A percentile compares a stretch with the other conserved stretches of the same genome.
These are phyloP conservation scores for Panagrolaimus sp. DNA, from an alignment of 1,140 invertebrate genomes.

Conservation along the genomic window DNA sequence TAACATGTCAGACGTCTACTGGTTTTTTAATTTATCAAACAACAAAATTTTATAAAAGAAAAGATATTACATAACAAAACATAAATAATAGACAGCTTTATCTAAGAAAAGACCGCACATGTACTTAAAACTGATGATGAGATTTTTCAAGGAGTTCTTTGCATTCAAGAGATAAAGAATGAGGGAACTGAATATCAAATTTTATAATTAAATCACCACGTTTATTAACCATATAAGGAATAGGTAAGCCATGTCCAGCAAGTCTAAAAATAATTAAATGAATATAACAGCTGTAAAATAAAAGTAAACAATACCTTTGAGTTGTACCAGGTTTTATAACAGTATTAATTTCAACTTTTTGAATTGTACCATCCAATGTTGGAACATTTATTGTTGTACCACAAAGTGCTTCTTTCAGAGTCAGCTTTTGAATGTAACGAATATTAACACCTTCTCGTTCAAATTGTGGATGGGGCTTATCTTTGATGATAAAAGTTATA, in stretches of 20 bases:
- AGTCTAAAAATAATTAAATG: slow-evolving; percentile 61
- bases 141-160: slow-evolving; percentile 84
- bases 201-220: slow-evolving; percentile 88
- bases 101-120: too few relatives aligned
- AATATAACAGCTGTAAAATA: not conserved
- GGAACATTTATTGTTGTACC: slow-evolving; percentile 73
- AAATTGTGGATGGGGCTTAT: slow-evolving; percentile 90
- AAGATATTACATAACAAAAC: too few relatives aligned
- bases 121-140: slow-evolving; percentile 64
- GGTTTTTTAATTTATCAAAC: too few relatives aligned
- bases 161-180: slow-evolving; percentile 71
- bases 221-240: slow-evolving; percentile 81
- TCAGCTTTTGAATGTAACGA: slow-evolving; percentile 73
- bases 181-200: slow-evolving; percentile 95
- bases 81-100: too few relatives aligned
- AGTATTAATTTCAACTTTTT: slow-evolving; percentile 77
- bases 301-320: slow-evolving; percentile 65
- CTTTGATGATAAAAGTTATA: slow-evolving; percentile 95
- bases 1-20: too few relatives aligned
- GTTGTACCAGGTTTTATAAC: slow-evolving; percentile 84
- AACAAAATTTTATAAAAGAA: too few relatives aligned
- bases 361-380: slow-evolving; percentile 75
- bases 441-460: slow-evolving; percentile 91
- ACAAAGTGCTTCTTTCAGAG: slow-evolving; percentile 71
- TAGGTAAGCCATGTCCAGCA: slow-evolving; percentile 83